These are phyloP conservation scores for Drosophila baimaii DNA, from an alignment of 1,140 invertebrate genomes.

Conservation along the genomic window DNA sequence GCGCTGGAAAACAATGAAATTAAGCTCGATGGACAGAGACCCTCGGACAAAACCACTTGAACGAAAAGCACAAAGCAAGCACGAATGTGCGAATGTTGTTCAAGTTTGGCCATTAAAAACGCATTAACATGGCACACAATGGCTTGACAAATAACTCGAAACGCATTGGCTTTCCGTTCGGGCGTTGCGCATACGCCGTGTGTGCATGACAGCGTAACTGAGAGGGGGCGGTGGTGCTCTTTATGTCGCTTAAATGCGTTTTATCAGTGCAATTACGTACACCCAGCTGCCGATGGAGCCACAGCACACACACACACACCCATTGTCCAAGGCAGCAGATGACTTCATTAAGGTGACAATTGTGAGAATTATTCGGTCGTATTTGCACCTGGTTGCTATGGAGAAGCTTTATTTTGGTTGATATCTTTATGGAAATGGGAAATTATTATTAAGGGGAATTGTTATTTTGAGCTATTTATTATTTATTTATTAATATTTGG, in stretches of 20 bases:
- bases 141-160: slow-evolving; percentile 78
- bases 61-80: slow-evolving; percentile 55
- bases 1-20: slow-evolving; percentile 70
- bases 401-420: too few relatives aligned
- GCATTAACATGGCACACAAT: slow-evolving; percentile 78
- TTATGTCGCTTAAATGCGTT: slow-evolving; percentile 67
- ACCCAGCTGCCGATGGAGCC: slow-evolving; percentile 31
- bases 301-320: background rate
- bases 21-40: slow-evolving; percentile 40
- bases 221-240: slow-evolving; percentile 16
- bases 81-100: slow-evolving; percentile 52
- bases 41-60: slow-evolving; percentile 53
- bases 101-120: slow-evolving; percentile 79
- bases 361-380: slow-evolving; percentile 1
- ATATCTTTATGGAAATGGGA: too few relatives aligned
- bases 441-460: too few relatives aligned
- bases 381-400: background rate
- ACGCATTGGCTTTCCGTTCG: slow-evolving; percentile 62
- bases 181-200: slow-evolving; percentile 60
- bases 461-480: too few relatives aligned
- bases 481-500: too few relatives aligned
- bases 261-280: slow-evolving; percentile 72
- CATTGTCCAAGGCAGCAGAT: slow-evolving; percentile 20
- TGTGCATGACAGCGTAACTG: slow-evolving; percentile 40
- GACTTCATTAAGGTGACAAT: slow-evolving; percentile 63